phyloP scores from a whole-genome alignment of 2,797 vertebrate genomes.

The Lepidocolaptes lacrymiger region DNA sequence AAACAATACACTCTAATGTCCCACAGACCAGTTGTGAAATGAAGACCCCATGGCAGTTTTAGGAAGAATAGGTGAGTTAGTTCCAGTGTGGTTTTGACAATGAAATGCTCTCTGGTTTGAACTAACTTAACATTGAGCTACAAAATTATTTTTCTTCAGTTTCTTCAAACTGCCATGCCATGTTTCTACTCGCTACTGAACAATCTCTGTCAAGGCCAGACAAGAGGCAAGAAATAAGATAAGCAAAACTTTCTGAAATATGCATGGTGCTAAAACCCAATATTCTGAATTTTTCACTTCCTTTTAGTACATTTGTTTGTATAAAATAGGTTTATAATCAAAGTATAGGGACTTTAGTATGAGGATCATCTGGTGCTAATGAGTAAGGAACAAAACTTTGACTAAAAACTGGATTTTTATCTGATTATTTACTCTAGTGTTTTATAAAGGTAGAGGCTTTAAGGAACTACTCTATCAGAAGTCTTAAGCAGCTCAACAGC shows the following conservation, averaged over 20 bases:
- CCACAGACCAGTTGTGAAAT: not conserved
- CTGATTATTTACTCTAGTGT: not conserved
- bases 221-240: not conserved
- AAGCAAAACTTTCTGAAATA: not conserved
- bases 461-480: not conserved
- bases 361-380: not conserved
- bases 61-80: constrained; percentile 56
- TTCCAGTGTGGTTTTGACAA: constrained; percentile 31
- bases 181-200: not conserved
- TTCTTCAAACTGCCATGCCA: not conserved
- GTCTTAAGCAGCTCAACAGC: not conserved
- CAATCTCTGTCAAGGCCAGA: not conserved
- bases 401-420: not conserved
- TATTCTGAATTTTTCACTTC: not conserved
- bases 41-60: constrained; percentile 32
- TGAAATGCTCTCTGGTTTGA: not conserved
- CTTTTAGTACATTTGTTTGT: not conserved
- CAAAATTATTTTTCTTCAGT: not conserved
- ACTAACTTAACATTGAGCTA: not conserved
- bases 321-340: not conserved
- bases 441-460: not conserved
- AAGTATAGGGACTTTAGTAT: not conserved
- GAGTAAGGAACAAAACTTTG: not conserved
- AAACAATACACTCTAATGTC: constrained; percentile 23
- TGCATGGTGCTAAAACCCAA: rapidly evolving